Evolutionary conservation across 2,888 invertebrate species (phyloP).

Genomic region (Noctua fimbriata): DNA sequence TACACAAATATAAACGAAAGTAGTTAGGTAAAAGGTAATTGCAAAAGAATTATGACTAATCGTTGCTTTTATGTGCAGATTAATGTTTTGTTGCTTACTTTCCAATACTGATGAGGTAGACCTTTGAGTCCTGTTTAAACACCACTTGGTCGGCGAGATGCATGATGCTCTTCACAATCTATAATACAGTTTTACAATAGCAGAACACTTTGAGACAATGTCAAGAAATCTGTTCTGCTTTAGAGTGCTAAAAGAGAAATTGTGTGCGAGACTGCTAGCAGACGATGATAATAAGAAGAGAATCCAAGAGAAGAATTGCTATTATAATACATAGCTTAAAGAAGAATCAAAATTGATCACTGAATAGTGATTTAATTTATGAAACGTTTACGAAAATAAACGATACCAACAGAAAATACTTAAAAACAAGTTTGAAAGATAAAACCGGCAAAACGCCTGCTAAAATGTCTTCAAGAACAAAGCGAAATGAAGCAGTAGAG

Average conservation of each 20-base stretch:
- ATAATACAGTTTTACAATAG: constrained; percentile 52
- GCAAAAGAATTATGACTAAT: neutral
- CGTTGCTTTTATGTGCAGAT: constrained; percentile 23
- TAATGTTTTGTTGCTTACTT: constrained; percentile 38
- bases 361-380: neutral
- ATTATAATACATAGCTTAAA: constrained; percentile 37
- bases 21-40: constrained; percentile 8
- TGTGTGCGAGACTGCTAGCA: constrained; percentile 53
- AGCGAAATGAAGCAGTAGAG: constrained; percentile 53
- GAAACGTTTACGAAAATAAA: neutral
- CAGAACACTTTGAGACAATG: constrained; percentile 58
- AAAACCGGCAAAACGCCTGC: neutral
- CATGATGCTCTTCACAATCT: constrained; percentile 20
- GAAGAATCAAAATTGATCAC: constrained; percentile 15
- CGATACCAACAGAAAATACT: neutral
- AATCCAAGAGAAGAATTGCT: constrained; percentile 38
- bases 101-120: constrained; percentile 19
- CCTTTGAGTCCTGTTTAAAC: constrained; percentile 7
- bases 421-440: constrained; percentile 4
- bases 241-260: constrained; percentile 59
- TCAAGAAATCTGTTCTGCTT: constrained; percentile 62
- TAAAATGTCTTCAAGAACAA: constrained; percentile 30
- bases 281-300: constrained; percentile 22
- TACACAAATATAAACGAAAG: neutral
- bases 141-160: constrained; percentile 6